Percentiles rank a stretch among this genome's conserved stretches.
Evolutionary conservation across 2,888 invertebrate genomes (phyloP).

Genomic region (Dyspetes luteomarginatus): DNA sequence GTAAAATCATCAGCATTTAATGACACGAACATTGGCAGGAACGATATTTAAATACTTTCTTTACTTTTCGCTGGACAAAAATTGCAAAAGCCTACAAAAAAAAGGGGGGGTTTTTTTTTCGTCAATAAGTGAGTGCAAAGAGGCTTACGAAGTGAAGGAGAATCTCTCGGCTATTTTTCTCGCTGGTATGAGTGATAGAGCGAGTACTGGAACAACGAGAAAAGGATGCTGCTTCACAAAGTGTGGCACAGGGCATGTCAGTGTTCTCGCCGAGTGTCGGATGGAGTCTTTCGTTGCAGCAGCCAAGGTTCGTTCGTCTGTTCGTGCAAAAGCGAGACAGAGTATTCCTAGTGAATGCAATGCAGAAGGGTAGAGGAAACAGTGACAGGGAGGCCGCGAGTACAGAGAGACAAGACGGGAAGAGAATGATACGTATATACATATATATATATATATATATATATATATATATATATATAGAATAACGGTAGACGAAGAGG

Average conservation of each 20-base stretch:
- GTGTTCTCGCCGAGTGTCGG: slow-evolving; percentile 33
- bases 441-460: slow-evolving; percentile 71
- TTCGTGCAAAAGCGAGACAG: slow-evolving; percentile 8
- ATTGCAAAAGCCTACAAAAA: no score
- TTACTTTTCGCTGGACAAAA: no score
- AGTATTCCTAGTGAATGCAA: slow-evolving; percentile 60
- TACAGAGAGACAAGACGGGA: slow-evolving; percentile 47
- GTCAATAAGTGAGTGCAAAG: no score
- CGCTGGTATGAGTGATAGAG: slow-evolving; percentile 14
- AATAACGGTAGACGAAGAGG: slow-evolving; percentile 49
- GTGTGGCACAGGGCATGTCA: slow-evolving; percentile 64
- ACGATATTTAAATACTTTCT: no score
- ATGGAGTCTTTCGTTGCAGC: slow-evolving; percentile 40
- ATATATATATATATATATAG: slow-evolving; percentile 71
- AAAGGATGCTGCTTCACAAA: no score
- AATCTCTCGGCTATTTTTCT: no score
- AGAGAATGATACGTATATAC: slow-evolving; percentile 39
- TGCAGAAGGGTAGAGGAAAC: slow-evolving; percentile 66
- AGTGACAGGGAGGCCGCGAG: slow-evolving; percentile 72
- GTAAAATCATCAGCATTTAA: no score
- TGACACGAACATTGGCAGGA: no score
- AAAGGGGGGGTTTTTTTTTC: no score
- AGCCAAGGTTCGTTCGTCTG: slow-evolving; percentile 51
- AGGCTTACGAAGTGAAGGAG: no score
- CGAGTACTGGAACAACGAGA: no score